Conservation (phyloP, 2,113 vertebrate species). For the Daphoenositta chrysoptera region DNA sequence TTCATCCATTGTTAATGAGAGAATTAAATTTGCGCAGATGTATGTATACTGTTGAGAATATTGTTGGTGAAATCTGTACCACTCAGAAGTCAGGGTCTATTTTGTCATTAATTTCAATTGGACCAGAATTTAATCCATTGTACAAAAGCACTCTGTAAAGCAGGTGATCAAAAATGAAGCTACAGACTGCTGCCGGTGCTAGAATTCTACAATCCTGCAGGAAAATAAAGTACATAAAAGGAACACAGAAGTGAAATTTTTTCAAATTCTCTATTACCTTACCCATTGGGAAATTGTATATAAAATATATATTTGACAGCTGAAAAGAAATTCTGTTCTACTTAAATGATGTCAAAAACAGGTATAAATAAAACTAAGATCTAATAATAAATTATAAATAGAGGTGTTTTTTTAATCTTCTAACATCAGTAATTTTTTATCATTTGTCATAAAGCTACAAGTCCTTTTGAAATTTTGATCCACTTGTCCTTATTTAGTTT, state of each 20-base stretch:
- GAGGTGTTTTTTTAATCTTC: background rate
- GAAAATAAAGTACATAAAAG: background rate
- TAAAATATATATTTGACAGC: background rate
- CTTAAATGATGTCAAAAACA: background rate
- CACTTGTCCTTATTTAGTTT: background rate
- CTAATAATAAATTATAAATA: background rate
- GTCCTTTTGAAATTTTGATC: background rate
- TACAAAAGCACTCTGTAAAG: background rate
- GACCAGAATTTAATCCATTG: background rate
- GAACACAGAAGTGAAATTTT: background rate
- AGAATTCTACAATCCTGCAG: background rate
- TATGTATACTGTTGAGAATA: background rate
- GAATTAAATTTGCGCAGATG: background rate
- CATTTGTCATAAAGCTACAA: constrained; percentile 1
- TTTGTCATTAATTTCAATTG: background rate
- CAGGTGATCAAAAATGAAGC: background rate
- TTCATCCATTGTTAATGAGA: constrained; percentile 17
- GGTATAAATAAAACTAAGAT: background rate
- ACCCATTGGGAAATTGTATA: background rate
- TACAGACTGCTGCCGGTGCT: background rate
- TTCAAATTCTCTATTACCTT: background rate
- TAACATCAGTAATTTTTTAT: background rate
- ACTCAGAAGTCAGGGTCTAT: background rate
- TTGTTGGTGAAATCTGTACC: background rate
- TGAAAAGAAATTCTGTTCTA: background rate